Conservation (phyloP, 1,140 invertebrate genomes). For the Catajapyx aquilonaris region DNA sequence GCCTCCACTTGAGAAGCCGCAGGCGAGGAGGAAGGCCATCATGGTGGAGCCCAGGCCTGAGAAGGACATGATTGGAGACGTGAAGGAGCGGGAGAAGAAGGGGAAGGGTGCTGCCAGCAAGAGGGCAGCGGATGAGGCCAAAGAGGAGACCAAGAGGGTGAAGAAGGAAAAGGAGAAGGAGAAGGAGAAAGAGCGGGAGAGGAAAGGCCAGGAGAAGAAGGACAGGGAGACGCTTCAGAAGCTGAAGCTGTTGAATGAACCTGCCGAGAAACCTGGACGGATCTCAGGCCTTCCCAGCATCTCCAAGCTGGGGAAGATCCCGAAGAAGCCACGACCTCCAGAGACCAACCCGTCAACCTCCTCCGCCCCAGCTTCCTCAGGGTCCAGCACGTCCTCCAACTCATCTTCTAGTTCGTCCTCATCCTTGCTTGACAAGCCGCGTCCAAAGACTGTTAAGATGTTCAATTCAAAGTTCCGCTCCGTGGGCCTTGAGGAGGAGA, state of each 20-base stretch:
- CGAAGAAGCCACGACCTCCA: constrained; percentile 28
- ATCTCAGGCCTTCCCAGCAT: constrained; percentile 48
- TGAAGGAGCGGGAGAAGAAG: constrained; percentile 13
- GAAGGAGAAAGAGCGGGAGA: constrained; percentile 21
- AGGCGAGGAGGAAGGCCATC: constrained; percentile 6
- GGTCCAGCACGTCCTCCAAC: neutral
- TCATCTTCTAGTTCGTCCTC: constrained; percentile 3
- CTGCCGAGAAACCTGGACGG: constrained; percentile 6
- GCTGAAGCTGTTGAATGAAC: constrained; percentile 8
- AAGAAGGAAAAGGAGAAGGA: constrained; percentile 16
- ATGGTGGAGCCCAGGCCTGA: constrained; percentile 1
- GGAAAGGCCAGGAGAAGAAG: constrained; percentile 14
- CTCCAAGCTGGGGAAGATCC: constrained; percentile 46
- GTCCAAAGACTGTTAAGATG: constrained; percentile 68
- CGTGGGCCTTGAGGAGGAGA: constrained; percentile 60
- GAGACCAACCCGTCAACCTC: constrained; percentile 1
- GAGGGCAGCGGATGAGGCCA: constrained; percentile 10
- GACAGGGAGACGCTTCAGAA: constrained; percentile 5
- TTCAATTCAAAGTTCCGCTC: constrained; percentile 71
- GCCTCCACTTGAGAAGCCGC: constrained; percentile 4
- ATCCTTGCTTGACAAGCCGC: too few species aligned
- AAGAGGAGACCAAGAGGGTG: constrained; percentile 10
- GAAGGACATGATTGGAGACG: neutral
- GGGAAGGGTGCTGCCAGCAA: constrained; percentile 4
- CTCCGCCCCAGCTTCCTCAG: too few species aligned